phyloP scores from a whole-genome alignment of 1,140 invertebrate genomes.

The Bradysia coprophila region DNA sequence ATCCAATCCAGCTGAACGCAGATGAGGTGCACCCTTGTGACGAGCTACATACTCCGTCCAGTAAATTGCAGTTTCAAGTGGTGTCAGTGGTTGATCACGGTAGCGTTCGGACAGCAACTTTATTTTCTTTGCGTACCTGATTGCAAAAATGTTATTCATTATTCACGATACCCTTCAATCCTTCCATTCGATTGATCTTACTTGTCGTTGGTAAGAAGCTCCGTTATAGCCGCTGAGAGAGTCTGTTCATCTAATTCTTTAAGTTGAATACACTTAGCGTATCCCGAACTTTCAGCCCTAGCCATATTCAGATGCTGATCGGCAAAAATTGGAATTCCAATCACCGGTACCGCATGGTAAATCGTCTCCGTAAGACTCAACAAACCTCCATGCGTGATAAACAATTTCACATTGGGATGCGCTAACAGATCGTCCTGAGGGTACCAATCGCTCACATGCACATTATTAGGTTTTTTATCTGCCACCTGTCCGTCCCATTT shows the following conservation, averaged over 20 bases:
- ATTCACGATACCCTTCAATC: neutral
- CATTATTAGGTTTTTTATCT: conserved; percentile 25
- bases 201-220: conserved; percentile 5
- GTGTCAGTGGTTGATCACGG: conserved; percentile 29
- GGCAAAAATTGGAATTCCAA: conserved; percentile 38
- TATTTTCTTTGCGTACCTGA: neutral
- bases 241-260: neutral
- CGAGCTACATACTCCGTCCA: conserved; percentile 34
- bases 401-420: conserved; percentile 16
- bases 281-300: conserved; percentile 17
- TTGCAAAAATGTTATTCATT: neutral
- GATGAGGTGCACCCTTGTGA: conserved; percentile 25
- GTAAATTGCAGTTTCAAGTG: conserved; percentile 29
- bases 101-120: conserved; percentile 21
- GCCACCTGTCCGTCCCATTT: conserved; percentile 31
- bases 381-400: conserved; percentile 29
- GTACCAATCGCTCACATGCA: conserved; percentile 35
- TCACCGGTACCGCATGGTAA: conserved; percentile 40
- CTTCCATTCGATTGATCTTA: conserved; percentile 3
- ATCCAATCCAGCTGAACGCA: conserved; percentile 10
- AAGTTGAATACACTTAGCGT: conserved; percentile 14
- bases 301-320: conserved; percentile 36
- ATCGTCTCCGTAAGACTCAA: conserved; percentile 42
- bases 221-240: conserved; percentile 3
- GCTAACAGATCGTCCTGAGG: conserved; percentile 38